These are phyloP conservation scores for Chrysoperla carnea DNA, from an alignment of 1,140 invertebrate species.

Conservation along the genomic window DNA sequence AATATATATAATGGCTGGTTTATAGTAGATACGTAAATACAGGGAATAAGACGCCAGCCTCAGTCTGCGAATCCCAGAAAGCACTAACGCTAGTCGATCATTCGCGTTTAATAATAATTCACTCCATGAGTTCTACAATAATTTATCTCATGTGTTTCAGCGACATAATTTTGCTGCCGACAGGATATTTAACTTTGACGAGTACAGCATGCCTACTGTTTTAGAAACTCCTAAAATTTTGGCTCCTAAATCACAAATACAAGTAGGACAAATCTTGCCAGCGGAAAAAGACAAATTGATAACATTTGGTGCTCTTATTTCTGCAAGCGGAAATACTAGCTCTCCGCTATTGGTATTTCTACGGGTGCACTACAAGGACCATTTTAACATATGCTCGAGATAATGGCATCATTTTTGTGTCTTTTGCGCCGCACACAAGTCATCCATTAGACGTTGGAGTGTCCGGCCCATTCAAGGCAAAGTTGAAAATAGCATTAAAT, in stretches of 20 bases:
- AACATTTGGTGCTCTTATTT: slow-evolving; percentile 19
- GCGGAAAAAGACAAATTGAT: slow-evolving; percentile 20
- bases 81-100: slow-evolving; percentile 4
- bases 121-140: slow-evolving; percentile 2
- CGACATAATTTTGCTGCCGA: slow-evolving; percentile 5
- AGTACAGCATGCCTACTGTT: slow-evolving; percentile 22
- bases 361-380: slow-evolving; percentile 15
- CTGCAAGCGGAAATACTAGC: slow-evolving; percentile 19
- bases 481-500: slow-evolving; percentile 11
- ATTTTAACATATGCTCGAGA: slow-evolving; percentile 14
- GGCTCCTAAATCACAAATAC: slow-evolving; percentile 14
- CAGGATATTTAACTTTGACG: slow-evolving; percentile 26
- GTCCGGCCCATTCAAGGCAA: slow-evolving; percentile 17
- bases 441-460: slow-evolving; percentile 18
- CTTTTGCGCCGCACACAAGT: slow-evolving; percentile 13
- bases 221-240: slow-evolving; percentile 14
- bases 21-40: slow-evolving; percentile 5
- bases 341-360: slow-evolving; percentile 21
- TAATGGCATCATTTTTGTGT: slow-evolving; percentile 18
- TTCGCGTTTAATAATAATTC: no score
- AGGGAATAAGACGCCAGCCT: slow-evolving; percentile 3
- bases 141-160: slow-evolving; percentile 2
- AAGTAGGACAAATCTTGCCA: slow-evolving; percentile 20
- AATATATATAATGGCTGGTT: slow-evolving; percentile 4
- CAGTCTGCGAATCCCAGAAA: slow-evolving; percentile 5